Conservation (phyloP, 2,113 vertebrate species). For the Thamnophis sirtalis region DNA sequence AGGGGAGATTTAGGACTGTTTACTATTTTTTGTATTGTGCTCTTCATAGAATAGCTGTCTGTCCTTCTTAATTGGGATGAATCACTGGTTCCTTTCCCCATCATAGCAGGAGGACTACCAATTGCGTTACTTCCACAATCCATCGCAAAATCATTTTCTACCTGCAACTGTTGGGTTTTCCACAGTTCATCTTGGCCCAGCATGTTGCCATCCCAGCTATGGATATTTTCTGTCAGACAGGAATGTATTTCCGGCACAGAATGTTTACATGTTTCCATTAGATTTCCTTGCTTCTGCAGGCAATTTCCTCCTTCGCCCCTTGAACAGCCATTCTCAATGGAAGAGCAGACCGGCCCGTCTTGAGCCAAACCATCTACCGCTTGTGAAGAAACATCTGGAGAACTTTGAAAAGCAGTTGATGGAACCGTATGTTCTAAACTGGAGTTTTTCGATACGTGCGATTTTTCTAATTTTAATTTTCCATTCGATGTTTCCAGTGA, state of each 20-base stretch:
- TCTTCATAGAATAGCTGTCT: conserved; percentile 39
- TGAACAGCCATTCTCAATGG: conserved; percentile 46
- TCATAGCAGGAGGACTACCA: conserved; percentile 9
- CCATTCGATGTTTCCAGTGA: conserved; percentile 30
- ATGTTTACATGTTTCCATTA: neutral
- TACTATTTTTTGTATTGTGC: conserved; percentile 38
- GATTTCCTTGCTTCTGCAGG: neutral
- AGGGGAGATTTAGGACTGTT: conserved; percentile 56
- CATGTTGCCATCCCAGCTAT: conserved; percentile 31
- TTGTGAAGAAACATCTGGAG: conserved; percentile 24
- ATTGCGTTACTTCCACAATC: conserved; percentile 15
- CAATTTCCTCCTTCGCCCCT: conserved; percentile 16
- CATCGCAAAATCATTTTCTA: neutral
- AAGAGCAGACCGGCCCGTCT: conserved; percentile 39
- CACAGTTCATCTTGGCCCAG: conserved; percentile 23
- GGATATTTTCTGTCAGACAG: conserved; percentile 24
- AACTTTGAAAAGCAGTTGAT: conserved; percentile 25
- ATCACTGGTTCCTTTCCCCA: conserved; percentile 38
- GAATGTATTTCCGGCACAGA: conserved; percentile 8
- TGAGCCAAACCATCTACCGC: conserved; percentile 33
- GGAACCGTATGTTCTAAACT: conserved; percentile 4
- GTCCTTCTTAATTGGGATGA: conserved; percentile 38
- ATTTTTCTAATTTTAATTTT: conserved; percentile 32
- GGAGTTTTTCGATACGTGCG: conserved; percentile 5
- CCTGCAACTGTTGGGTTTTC: conserved; percentile 33